Evolutionary conservation across 2,888 invertebrate genomes (phyloP).

Genomic region (Torymus tubicola): DNA sequence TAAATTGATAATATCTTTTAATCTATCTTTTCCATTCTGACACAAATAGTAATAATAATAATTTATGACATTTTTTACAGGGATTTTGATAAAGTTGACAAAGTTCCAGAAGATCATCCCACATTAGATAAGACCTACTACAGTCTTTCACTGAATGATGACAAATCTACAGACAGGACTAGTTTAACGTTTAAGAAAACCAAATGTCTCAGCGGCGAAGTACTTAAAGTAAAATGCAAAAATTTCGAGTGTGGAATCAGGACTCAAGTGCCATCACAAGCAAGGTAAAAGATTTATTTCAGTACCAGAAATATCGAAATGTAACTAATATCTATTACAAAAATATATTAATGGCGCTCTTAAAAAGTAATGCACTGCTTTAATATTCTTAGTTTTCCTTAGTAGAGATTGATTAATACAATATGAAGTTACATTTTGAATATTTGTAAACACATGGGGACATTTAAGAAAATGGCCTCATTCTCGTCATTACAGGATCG

Average conservation of each 20-base stretch:
- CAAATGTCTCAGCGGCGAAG: constrained; percentile 80
- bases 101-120: constrained; percentile 69
- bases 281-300: constrained; percentile 77
- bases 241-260: constrained; percentile 85
- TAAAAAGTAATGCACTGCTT: too few species aligned
- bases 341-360: too few species aligned
- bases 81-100: constrained; percentile 75
- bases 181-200: constrained; percentile 83
- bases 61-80: constrained; percentile 63
- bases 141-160: constrained; percentile 79
- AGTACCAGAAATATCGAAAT: background rate
- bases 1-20: too few species aligned
- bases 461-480: constrained; percentile 57
- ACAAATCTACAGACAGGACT: constrained; percentile 78
- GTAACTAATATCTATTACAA: constrained; percentile 5
- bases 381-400: too few species aligned
- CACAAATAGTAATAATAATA: background rate
- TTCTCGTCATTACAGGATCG: constrained; percentile 81
- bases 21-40: background rate
- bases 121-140: constrained; percentile 76
- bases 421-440: constrained; percentile 18
- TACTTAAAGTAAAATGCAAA: constrained; percentile 83
- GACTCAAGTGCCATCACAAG: constrained; percentile 81
- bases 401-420: too few species aligned
- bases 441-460: constrained; percentile 5